Percentiles rank a stretch among this genome's conserved stretches.
Evolutionary conservation across 2,797 vertebrate genomes (phyloP).

Genomic region (Eptatretus atami): DNA sequence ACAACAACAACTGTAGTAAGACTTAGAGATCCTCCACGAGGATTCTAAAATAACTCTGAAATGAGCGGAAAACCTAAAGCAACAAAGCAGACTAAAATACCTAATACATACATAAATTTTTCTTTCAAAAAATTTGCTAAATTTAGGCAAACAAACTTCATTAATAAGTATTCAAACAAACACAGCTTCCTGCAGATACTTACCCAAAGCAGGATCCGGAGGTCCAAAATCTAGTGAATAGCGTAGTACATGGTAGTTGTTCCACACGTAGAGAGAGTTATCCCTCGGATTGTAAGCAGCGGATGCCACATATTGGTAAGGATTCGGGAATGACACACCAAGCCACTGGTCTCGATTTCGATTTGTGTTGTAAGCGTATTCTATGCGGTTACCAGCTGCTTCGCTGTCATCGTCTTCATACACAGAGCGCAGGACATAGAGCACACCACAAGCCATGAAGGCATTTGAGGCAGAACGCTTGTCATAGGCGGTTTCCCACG

Average conservation of each 20-base stretch:
- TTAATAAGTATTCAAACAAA: too few relatives aligned
- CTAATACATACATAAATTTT: too few relatives aligned
- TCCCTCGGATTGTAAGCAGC: conserved; percentile 99
- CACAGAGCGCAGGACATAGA: conserved; percentile 76
- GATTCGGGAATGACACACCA: conserved; percentile 85
- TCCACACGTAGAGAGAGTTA: conserved; percentile 96
- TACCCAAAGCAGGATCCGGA: conserved; percentile 87
- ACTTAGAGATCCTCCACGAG: too few relatives aligned
- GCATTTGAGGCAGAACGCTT: conserved; percentile 95
- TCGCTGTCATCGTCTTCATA: conserved; percentile 96
- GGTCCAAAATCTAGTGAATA: conserved; percentile 84
- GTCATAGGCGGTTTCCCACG: conserved; percentile 76
- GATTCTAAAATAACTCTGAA: too few relatives aligned
- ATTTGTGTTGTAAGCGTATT: conserved; percentile 87
- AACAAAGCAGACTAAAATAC: too few relatives aligned
- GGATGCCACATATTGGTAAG: conserved; percentile 90
- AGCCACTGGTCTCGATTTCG: conserved; percentile 52
- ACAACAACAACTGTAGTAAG: too few relatives aligned
- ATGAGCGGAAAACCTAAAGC: too few relatives aligned
- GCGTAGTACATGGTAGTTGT: conserved; percentile 92
- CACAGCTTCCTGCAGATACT: conserved; percentile 12
- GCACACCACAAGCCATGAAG: conserved; percentile 91
- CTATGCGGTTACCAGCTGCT: conserved; percentile 65
- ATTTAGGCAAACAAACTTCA: too few relatives aligned
- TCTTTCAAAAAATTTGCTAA: too few relatives aligned